Base-by-base conservation (phyloP, 2,888 invertebrate genomes). In the Lomographa bimaculata region DNA sequence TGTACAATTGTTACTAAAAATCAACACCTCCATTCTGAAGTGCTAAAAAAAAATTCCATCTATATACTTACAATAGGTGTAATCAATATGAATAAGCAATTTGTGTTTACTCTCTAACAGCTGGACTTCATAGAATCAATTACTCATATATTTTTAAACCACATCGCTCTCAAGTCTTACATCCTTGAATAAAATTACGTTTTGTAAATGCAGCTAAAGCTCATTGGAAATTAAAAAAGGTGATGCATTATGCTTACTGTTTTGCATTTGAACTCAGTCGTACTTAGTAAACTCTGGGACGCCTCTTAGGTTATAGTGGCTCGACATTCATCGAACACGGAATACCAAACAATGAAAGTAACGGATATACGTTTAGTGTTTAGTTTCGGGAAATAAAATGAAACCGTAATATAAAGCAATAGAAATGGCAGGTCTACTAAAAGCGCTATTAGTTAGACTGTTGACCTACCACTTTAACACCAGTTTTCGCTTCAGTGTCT, bases 291-390 rank as follows among this genome's bases (percentile, higher is more conserved):
- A 61, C 64, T 54, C 62, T 55, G 60, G 49, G 60, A 62, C 64
- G 65, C 71, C 71, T 57, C 67, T 65, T 71, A 64, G 73, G 57
- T 68, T 63, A 64, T 71, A 72, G 67, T 64, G 64, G 59, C 26
- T 37, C 7, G 8, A 30, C 37, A 47, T 29, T 40, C 6, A 26
- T 25, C 7, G 39, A 12, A 32, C 33, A 12, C 23, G 37, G 36
- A 17, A 20, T 7, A 5, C 12, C 9, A 16, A 24, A 7, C 24
- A 18, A 29, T 30, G 38, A 40, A 10, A 24, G n/a, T 7, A 24
- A n/a, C 28, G 24, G 19, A 21, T 7, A 19, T 34, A 29, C 48
- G 39, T 11, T 23, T n/a, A 23, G 40, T 26, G 7, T 28, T 29
- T 37, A 23, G 23, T 24, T 9, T 5, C 9, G 19, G n/a, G n/a